These are phyloP conservation scores for Brachionus manjavacas DNA, from an alignment of 1,140 invertebrate species.

Conservation along the genomic window DNA sequence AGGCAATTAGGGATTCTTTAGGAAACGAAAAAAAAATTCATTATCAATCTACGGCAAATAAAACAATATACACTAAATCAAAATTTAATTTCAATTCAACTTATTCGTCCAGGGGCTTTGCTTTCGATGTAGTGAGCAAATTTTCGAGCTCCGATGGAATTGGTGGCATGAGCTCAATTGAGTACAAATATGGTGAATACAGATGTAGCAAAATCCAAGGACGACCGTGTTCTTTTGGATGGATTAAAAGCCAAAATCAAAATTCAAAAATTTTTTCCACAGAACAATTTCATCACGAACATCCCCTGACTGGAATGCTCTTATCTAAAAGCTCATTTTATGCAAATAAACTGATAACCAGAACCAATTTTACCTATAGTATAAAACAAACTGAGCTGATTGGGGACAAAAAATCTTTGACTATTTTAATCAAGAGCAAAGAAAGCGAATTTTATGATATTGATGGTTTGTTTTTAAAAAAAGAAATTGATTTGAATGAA, in stretches of 20 bases:
- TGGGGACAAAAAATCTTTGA: not conserved
- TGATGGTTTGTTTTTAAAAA: not conserved
- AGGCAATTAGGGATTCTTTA: not conserved
- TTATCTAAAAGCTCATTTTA: not conserved
- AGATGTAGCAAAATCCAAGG: constrained; percentile 2
- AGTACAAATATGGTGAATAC: not conserved
- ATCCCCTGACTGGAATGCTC: not conserved
- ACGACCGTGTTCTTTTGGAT: not conserved
- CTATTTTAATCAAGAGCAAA: not conserved
- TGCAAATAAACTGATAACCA: constrained; percentile 3
- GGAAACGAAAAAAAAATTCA: constrained; percentile 1
- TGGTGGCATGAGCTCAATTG: constrained; percentile 4
- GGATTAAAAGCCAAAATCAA: constrained; percentile 6
- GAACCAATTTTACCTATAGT: not conserved
- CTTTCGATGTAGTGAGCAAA: constrained; percentile 3
- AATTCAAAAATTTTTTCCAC: constrained; percentile 17
- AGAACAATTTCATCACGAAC: not conserved
- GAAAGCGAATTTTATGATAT: not conserved
- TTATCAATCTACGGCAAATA: not conserved
- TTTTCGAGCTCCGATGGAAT: not conserved
- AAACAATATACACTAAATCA: constrained; percentile 6
- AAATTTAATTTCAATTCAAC: constrained; percentile 6
- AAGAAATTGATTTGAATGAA: not conserved
- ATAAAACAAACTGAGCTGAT: not conserved
- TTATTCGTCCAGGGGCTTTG: not conserved